phyloP scores from a whole-genome alignment of 2,888 invertebrate genomes.

The Slavum lentiscoides region DNA sequence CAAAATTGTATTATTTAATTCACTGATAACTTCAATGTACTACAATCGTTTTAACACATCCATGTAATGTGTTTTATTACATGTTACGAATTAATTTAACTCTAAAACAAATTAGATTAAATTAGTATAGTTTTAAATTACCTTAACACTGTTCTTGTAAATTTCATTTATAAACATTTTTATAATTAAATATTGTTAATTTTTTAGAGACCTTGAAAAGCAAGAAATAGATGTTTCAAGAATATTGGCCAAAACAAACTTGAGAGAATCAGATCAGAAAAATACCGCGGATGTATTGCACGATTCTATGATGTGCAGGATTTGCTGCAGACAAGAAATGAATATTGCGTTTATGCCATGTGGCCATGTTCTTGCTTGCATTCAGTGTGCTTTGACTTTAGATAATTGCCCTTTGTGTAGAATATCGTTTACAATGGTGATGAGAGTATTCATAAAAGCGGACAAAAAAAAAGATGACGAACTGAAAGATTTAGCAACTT shows the following conservation, averaged over 20 bases:
- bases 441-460: neutral
- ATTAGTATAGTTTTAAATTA: no score
- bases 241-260: no score
- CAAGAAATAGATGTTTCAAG: no score
- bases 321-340: constrained; percentile 86
- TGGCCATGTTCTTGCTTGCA: constrained; percentile 91
- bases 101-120: no score
- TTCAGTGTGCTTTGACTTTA: constrained; percentile 80
- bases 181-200: neutral
- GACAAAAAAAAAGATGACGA: neutral
- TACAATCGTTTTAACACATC: no score
- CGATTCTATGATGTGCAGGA: constrained; percentile 69
- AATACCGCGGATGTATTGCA: neutral
- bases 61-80: no score
- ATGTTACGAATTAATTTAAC: no score
- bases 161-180: neutral
- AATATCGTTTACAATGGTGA: constrained; percentile 63
- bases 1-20: no score
- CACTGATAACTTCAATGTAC: no score
- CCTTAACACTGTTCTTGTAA: neutral
- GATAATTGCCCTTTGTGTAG: constrained; percentile 88
- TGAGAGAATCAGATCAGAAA: neutral
- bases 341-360: constrained; percentile 92
- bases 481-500: neutral
- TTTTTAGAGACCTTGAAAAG: neutral